phyloP scores from a whole-genome alignment of 2,888 invertebrate genomes.

The Agrotis clavis region DNA sequence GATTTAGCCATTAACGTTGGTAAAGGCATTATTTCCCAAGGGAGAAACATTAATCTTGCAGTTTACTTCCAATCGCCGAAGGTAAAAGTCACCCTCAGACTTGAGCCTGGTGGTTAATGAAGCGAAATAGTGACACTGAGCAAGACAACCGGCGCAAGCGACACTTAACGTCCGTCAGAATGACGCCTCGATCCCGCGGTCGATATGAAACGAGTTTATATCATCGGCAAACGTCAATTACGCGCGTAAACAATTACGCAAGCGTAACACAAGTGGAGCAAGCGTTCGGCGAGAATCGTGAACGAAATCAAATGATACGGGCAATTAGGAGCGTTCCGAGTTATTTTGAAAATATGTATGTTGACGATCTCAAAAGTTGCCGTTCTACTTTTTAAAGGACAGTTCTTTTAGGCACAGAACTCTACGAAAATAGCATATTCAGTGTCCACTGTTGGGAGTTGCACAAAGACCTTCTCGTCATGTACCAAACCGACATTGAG shows the following conservation, averaged over 20 bases:
- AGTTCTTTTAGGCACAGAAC: background rate
- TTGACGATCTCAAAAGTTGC: constrained; percentile 15
- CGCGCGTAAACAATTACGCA: constrained; percentile 77
- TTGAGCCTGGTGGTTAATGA: constrained; percentile 64
- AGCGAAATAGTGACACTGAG: constrained; percentile 70
- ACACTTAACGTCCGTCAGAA: constrained; percentile 74
- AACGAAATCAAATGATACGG: constrained; percentile 67
- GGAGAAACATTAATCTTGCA: constrained; percentile 42
- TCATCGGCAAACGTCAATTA: constrained; percentile 79
- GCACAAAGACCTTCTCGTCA: too few species aligned
- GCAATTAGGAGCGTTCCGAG: constrained; percentile 55
- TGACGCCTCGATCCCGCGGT: constrained; percentile 72
- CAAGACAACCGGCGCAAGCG: constrained; percentile 62
- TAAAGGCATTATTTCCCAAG: constrained; percentile 25
- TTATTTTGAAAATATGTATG: constrained; percentile 27
- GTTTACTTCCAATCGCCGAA: constrained; percentile 35
- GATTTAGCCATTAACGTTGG: constrained; percentile 11
- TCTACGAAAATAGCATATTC: too few species aligned
- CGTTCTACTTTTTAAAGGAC: constrained; percentile 11
- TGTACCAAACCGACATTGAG: too few species aligned
- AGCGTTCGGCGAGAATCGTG: constrained; percentile 58
- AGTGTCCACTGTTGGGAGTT: too few species aligned
- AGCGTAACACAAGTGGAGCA: constrained; percentile 67
- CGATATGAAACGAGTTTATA: constrained; percentile 73
- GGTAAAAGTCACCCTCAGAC: constrained; percentile 60